Evolutionary conservation across 1,140 invertebrate genomes (phyloP), one percentile per base, ranked within the genome.

Genomic region (Lamellibrachia luymesi): DNA sequence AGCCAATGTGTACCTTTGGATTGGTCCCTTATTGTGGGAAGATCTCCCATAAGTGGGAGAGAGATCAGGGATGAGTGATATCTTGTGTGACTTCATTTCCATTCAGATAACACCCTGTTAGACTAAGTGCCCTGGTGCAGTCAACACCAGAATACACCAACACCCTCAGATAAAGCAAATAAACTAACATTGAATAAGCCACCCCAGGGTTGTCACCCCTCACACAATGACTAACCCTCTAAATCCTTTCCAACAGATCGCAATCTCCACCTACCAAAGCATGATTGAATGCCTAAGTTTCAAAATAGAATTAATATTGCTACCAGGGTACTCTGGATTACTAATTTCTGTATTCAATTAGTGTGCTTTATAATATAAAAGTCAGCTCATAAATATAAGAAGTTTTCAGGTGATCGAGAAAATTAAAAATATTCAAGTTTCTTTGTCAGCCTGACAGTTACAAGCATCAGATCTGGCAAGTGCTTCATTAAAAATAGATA

Each of bases 21-120:
- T 4, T 4, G 13, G 64, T 80, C 64, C 64, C 64, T 80, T 80
- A 80, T 80, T 80, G 64, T 80, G 64, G 64, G 64, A 80, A 80
- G 64, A 80, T 80, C 64, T 80, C 64, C 2, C 25, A 22, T 22
- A 80, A 80, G 17, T 80, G 64, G 64, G 64, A 80, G 5, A 80
- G 5, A 80, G 13, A 80, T 80, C 64, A 8, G 64, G 64, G 64
- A 80, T 80, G 64, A 80, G 64, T 22, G 64, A 80, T 80, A 80
- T 80, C 64, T 80, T 80, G 64, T 80, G 64, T 80, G 64, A 80
- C 64, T 80, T 80, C 64, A 80, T 80, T 80, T 80, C 64, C 64
- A 80, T 22, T 80, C 2, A 10, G 64, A 80, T 80, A 80, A 80
- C 64, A 80, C 64, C 64, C 64, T 80, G 64, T 80, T 80, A 22